Base-by-base conservation (phyloP, 2,113 vertebrate genomes). In the Fregetta grallaria region DNA sequence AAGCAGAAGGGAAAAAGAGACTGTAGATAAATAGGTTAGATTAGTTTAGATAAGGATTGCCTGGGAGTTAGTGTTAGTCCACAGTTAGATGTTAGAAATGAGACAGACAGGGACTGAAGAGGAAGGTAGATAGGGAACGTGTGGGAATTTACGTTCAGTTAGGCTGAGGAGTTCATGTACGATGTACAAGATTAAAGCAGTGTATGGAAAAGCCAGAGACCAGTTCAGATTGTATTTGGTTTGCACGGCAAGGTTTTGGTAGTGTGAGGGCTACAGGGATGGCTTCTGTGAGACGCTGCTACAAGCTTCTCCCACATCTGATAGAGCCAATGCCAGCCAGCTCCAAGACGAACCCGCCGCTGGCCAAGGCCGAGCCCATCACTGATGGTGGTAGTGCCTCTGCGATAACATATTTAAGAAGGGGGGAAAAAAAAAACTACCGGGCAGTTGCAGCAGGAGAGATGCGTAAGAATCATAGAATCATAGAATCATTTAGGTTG, bases 41-140 rank as follows among this genome's bases (percentile, higher is more conserved):
- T 90, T 78, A 90, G 38, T 86, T 85, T 58, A 65, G 86, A 73
- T 90, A 88, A 93, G 62, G 10, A 55, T 30, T 75, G 71, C 26
- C 61, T 79, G 71, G 30, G 56, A 95, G 66, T 86, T 85, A 61
- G 29, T 71, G 42, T 49, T 86, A 86, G 49, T 5, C 14, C 25
- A 79, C 67, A 71, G 66, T 63, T 47, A 91, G 65, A 58, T 81
- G 50, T 47, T 63, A 87, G 47, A 82, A 26, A 27, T 63, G 40
- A 90, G 62, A 85, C 14, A 90, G 49, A n/a, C 36, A 88, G 47
- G 42, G 40, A 75, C 47, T 59, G 62, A 90, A 86, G 16, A 73
- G 30, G 49, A 92, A 85, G 74, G 75, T 23, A 85, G 61, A 71
- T 42, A 65, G 44, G 25, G 11, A 42, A 15, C 68, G 23, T 34